These are phyloP conservation scores for Lasiommata megera DNA, from an alignment of 2,888 invertebrate species.

Conservation along the genomic window DNA sequence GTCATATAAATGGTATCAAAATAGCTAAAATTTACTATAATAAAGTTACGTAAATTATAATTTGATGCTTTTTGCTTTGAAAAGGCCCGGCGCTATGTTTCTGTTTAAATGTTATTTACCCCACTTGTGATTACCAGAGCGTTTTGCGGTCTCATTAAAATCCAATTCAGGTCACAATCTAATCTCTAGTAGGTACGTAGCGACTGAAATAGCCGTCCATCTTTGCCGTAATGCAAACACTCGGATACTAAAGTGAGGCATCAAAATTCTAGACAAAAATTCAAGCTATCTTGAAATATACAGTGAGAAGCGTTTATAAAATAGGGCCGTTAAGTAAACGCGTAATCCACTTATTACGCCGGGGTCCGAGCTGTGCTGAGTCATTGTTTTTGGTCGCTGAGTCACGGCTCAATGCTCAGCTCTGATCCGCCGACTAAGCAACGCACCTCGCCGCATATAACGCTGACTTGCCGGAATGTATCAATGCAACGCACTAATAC, in stretches of 20 bases:
- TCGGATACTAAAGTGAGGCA: constrained; percentile 13
- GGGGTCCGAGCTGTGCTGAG: constrained; percentile 54
- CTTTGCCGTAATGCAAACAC: constrained; percentile 15
- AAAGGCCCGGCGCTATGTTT: not conserved
- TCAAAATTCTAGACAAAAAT: not conserved
- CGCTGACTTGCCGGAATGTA: constrained; percentile 58
- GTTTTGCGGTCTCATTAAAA: constrained; percentile 54
- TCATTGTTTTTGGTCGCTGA: constrained; percentile 68
- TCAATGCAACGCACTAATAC: constrained; percentile 57
- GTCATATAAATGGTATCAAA: not conserved
- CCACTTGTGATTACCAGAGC: constrained; percentile 35
- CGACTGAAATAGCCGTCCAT: constrained; percentile 21
- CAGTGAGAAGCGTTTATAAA: constrained; percentile 58
- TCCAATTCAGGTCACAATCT: constrained; percentile 56
- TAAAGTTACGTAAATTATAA: not conserved
- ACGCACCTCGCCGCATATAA: constrained; percentile 50
- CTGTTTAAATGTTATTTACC: constrained; percentile 26
- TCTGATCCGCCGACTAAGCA: constrained; percentile 36
- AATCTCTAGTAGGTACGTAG: constrained; percentile 37
- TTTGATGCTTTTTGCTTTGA: constrained; percentile 2
- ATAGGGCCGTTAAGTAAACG: constrained; percentile 65
- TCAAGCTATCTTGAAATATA: not conserved
- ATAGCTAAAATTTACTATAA: too few species aligned
- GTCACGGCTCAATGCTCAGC: constrained; percentile 54
- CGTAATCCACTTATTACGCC: constrained; percentile 75